Conservation (phyloP, 1,140 invertebrate genomes). For the Heliothis virescens region DNA sequence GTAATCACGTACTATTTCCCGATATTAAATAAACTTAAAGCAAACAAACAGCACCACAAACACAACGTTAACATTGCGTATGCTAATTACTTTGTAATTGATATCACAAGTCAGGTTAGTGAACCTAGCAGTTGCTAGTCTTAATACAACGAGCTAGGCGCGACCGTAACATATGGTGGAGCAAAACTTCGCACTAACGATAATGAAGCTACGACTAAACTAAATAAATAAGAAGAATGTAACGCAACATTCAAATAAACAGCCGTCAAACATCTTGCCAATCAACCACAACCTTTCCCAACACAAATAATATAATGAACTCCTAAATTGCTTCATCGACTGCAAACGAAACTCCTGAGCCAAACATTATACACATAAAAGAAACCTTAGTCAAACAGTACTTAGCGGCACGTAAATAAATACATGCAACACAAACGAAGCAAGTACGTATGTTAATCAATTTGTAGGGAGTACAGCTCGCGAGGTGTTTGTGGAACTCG, state of each 20-base stretch:
- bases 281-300: slow-evolving; percentile 14
- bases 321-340: slow-evolving; percentile 12
- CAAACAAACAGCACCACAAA: not conserved
- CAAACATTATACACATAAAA: slow-evolving; percentile 21
- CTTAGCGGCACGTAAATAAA: slow-evolving; percentile 31
- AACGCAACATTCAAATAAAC: slow-evolving; percentile 7
- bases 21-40: not conserved
- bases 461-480: slow-evolving; percentile 22
- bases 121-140: not conserved
- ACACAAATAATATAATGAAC: slow-evolving; percentile 23
- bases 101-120: slow-evolving; percentile 6
- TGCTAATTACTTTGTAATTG: slow-evolving; percentile 35
- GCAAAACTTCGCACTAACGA: not conserved
- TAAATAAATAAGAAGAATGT: not conserved
- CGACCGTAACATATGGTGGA: not conserved
- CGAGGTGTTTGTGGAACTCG: slow-evolving; percentile 37
- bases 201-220: not conserved
- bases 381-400: slow-evolving; percentile 26
- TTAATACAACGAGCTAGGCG: not conserved
- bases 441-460: slow-evolving; percentile 14
- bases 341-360: slow-evolving; percentile 17
- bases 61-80: not conserved
- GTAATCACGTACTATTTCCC: not conserved
- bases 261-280: slow-evolving; percentile 9
- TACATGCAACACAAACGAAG: slow-evolving; percentile 30